These are phyloP conservation scores for Papilio polytes DNA, from an alignment of 1,140 invertebrate genomes.

Conservation along the genomic window DNA sequence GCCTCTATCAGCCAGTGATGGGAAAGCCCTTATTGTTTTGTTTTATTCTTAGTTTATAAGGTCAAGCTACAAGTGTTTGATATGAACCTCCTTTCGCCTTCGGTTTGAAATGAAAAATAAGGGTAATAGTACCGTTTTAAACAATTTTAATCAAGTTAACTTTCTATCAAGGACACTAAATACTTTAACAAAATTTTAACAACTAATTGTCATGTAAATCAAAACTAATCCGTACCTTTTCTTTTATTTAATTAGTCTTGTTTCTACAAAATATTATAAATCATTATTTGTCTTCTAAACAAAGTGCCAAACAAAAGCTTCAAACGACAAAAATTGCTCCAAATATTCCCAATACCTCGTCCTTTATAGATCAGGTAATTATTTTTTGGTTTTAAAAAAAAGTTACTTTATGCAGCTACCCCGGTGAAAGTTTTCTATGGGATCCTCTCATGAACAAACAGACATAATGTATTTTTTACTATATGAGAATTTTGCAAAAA, in stretches of 20 bases:
- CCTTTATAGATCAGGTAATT: conserved; percentile 57
- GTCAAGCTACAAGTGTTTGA: neutral
- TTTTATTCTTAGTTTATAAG: neutral
- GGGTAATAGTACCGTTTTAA: neutral
- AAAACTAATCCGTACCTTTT: neutral
- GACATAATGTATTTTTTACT: conserved; percentile 63
- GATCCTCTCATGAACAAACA: conserved; percentile 57
- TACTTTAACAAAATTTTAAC: neutral
- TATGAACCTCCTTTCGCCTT: neutral
- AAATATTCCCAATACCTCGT: conserved; percentile 59
- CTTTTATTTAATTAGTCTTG: neutral
- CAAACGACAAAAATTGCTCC: conserved; percentile 40
- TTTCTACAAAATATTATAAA: conserved; percentile 28
- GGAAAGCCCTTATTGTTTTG: no score
- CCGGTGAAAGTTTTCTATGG: conserved; percentile 72
- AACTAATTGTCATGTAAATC: neutral
- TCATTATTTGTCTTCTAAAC: conserved; percentile 17
- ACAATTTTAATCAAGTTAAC: neutral
- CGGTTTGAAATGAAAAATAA: neutral
- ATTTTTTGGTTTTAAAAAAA: conserved; percentile 57
- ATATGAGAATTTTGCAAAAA: conserved; percentile 56
- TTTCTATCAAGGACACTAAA: neutral
- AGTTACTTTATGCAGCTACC: conserved; percentile 49
- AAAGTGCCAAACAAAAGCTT: conserved; percentile 15
- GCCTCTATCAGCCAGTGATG: no score